These are phyloP conservation scores for Neosalanx taihuensis DNA, from an alignment of 2,797 vertebrate species.

Conservation along the genomic window DNA sequence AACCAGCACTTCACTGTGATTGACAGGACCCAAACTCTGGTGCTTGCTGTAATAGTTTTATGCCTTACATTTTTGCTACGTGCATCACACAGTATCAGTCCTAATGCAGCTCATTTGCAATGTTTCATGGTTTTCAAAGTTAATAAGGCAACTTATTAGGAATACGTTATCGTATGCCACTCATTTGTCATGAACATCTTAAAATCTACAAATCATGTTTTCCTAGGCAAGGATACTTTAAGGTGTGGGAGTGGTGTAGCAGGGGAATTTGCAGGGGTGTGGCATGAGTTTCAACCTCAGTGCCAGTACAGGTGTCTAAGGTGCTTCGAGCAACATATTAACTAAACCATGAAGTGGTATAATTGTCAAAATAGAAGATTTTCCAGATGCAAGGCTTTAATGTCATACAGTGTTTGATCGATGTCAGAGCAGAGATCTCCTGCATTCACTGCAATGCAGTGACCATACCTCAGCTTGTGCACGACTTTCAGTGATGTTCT, in stretches of 20 bases:
- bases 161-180: not conserved
- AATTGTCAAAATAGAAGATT: not conserved
- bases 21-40: not conserved
- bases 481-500: not conserved
- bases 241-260: not conserved
- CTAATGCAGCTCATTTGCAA: too few relatives aligned
- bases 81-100: too few relatives aligned
- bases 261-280: not conserved
- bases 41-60: not conserved
- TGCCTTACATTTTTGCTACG: too few relatives aligned
- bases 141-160: not conserved
- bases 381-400: not conserved
- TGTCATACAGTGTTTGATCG: not conserved
- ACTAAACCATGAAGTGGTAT: too few relatives aligned
- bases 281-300: not conserved
- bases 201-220: slow-evolving; percentile 23
- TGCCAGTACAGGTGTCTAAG: not conserved
- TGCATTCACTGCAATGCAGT: not conserved
- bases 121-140: too few relatives aligned
- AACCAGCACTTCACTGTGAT: not conserved
- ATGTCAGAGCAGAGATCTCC: not conserved
- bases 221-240: slow-evolving; percentile 4
- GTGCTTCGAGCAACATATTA: too few relatives aligned
- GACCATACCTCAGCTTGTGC: not conserved
- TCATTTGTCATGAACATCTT: too few relatives aligned